Percentiles rank a stretch among this genome's conserved stretches.
phyloP scores from a whole-genome alignment of 1,140 invertebrate species.

The Trichoplusia ni region DNA sequence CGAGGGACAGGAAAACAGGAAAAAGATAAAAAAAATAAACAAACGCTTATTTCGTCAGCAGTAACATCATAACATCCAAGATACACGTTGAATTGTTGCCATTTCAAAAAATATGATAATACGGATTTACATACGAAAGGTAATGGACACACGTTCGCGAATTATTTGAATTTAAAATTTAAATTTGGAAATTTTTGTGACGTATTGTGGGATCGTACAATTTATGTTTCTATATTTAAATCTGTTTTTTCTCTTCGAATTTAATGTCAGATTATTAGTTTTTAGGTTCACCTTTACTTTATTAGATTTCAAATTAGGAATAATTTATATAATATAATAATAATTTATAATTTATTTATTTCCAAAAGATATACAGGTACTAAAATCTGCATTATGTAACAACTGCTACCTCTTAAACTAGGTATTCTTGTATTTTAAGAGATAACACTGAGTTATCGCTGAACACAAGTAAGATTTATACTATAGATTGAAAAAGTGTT shows the following conservation, averaged over 20 bases:
- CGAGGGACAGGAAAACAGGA: no score
- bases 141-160: not conserved
- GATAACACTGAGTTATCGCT: no score
- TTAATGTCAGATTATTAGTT: not conserved
- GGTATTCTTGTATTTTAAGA: no score
- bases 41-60: not conserved
- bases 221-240: no score
- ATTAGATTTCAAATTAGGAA: no score
- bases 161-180: conserved; percentile 29
- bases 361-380: no score
- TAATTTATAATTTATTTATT: no score
- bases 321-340: no score
- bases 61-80: conserved; percentile 14
- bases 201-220: conserved; percentile 1
- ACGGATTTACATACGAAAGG: conserved; percentile 13
- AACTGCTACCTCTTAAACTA: no score
- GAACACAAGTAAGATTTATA: no score
- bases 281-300: not conserved
- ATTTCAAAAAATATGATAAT: conserved; percentile 17
- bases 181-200: conserved; percentile 1
- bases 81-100: conserved; percentile 8
- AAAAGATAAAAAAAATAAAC: conserved; percentile 1
- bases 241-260: not conserved
- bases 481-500: no score
- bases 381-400: no score